Conservation (phyloP, 1,140 invertebrate species). For the Argopecten irradians region DNA sequence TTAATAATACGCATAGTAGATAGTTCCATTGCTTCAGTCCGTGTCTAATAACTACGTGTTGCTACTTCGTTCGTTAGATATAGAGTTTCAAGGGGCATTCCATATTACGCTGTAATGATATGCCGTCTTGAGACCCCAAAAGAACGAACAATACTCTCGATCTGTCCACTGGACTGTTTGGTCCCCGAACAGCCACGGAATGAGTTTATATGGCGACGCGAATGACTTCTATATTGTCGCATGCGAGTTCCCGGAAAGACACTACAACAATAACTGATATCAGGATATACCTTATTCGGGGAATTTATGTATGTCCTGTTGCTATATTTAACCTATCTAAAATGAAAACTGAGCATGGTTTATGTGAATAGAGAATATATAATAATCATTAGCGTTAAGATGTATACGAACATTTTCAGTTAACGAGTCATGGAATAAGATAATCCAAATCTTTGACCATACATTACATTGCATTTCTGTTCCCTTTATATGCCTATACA, state of each 20-base stretch:
- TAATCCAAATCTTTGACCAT: not conserved
- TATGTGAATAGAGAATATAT: not conserved
- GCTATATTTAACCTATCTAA: not conserved
- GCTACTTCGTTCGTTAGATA: not conserved
- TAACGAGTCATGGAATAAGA: not conserved
- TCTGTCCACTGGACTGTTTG: not conserved
- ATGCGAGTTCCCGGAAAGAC: conserved; percentile 11
- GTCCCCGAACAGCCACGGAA: not conserved
- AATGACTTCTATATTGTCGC: not conserved
- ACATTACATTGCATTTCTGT: not conserved
- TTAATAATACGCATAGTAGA: not conserved
- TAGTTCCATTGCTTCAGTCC: no score
- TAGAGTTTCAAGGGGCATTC: conserved; percentile 20
- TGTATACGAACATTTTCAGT: no score
- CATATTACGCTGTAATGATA: not conserved
- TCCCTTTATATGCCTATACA: not conserved
- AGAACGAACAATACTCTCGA: not conserved
- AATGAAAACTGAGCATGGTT: not conserved
- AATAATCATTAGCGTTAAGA: no score
- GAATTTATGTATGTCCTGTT: not conserved
- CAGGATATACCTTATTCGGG: not conserved
- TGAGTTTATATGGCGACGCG: not conserved
- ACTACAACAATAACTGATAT: not conserved
- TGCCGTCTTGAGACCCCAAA: conserved; percentile 8
- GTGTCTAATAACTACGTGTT: not conserved